Conservation (phyloP, 2,797 vertebrate species). For the Paramormyrops hopkinsi region DNA sequence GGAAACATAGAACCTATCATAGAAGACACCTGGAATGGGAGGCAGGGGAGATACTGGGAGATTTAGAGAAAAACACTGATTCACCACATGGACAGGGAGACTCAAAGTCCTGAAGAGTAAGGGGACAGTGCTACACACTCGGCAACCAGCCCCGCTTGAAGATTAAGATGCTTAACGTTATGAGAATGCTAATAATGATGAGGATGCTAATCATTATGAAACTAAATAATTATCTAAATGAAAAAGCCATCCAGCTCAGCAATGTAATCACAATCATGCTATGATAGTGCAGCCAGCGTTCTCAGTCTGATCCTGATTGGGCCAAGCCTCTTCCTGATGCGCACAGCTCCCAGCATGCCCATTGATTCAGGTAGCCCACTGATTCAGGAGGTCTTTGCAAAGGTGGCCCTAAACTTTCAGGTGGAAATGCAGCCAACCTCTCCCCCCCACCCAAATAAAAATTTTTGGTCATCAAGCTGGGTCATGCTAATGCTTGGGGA, state of each 20-base stretch:
- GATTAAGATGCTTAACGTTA: neutral
- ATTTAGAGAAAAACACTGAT: neutral
- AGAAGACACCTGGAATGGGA: neutral
- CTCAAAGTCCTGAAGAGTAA: neutral
- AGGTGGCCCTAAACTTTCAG: neutral
- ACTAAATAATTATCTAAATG: neutral
- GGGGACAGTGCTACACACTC: neutral
- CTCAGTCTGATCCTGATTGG: neutral
- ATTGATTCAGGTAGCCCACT: neutral
- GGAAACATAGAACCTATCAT: neutral
- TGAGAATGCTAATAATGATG: neutral
- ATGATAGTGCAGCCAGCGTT: neutral
- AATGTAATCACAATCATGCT: neutral
- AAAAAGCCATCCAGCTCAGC: neutral
- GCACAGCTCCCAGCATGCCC: neutral
- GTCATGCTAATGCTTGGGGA: neutral
- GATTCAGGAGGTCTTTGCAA: neutral
- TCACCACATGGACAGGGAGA: neutral
- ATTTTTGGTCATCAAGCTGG: neutral
- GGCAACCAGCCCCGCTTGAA: neutral
- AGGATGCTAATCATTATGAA: neutral
- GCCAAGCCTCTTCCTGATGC: neutral
- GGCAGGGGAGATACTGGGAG: neutral
- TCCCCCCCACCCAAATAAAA: neutral
- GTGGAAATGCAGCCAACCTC: neutral